These are phyloP conservation scores for Alces alces DNA, from an alignment of 2,113 vertebrate species.

Conservation along the genomic window DNA sequence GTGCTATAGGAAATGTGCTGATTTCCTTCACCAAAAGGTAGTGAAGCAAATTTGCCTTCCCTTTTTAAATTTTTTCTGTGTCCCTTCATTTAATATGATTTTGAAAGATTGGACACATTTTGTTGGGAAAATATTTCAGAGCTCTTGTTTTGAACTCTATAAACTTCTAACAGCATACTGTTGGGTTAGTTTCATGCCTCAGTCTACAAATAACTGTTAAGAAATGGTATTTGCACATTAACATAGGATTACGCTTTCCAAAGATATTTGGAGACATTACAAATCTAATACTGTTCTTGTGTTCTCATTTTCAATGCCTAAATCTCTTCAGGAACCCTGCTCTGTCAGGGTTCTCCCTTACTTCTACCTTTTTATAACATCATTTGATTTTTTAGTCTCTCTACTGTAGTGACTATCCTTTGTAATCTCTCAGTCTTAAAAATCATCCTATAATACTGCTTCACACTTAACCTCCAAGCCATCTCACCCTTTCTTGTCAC, in stretches of 20 bases:
- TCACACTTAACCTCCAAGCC: background rate
- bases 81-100: background rate
- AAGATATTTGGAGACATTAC: background rate
- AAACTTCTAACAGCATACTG: background rate
- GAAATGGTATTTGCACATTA: background rate
- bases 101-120: background rate
- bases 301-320: background rate
- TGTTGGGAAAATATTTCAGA: background rate
- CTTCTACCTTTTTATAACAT: background rate
- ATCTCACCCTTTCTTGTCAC: background rate
- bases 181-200: background rate
- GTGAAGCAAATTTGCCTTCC: background rate
- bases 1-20: constrained; percentile 50
- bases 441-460: background rate
- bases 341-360: background rate
- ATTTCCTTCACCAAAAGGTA: background rate
- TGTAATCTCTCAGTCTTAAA: background rate
- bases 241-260: background rate
- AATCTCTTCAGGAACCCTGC: background rate
- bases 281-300: background rate
- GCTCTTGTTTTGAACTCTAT: background rate
- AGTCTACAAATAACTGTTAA: background rate
- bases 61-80: background rate
- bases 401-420: background rate
- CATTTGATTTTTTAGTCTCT: background rate